Percentiles rank a stretch among this genome's conserved stretches.
Evolutionary conservation across 2,888 invertebrate genomes (phyloP).

Genomic region (Nezara viridula): DNA sequence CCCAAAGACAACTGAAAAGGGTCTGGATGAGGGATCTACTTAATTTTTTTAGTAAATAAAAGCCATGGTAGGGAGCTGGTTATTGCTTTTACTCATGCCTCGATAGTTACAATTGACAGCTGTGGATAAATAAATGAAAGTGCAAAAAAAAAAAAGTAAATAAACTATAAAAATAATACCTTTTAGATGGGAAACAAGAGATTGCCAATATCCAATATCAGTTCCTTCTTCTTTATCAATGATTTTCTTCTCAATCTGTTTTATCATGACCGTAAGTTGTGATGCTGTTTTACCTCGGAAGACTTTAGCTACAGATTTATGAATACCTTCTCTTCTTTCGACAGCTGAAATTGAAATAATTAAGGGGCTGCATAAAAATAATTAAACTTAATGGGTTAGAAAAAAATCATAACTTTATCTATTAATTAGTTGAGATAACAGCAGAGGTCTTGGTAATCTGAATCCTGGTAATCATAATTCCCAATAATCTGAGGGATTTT

Average conservation of each 20-base stretch:
- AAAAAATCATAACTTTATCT: background rate
- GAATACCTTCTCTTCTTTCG: conserved; percentile 83
- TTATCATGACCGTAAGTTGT: conserved; percentile 86
- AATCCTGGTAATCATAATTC: no score
- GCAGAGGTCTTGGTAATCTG: no score
- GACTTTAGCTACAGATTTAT: conserved; percentile 89
- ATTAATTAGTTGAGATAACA: no score
- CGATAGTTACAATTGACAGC: no score
- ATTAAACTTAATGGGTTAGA: background rate
- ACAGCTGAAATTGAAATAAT: conserved; percentile 69
- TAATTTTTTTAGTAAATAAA: no score
- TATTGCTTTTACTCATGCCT: no score
- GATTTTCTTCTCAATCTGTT: conserved; percentile 89
- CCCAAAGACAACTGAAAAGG: no score
- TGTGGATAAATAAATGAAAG: no score
- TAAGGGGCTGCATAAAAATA: no score
- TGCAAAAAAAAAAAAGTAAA: background rate
- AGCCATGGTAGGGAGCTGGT: no score
- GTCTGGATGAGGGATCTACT: no score
- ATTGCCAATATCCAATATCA: conserved; percentile 99
- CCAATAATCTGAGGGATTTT: no score
- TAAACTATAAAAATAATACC: conserved; percentile 71
- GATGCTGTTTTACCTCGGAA: conserved; percentile 94
- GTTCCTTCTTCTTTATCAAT: conserved; percentile 87
- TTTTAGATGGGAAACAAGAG: conserved; percentile 92